Conservation (phyloP, 2,797 vertebrate species). For the Paratrypauchen microcephalus region DNA sequence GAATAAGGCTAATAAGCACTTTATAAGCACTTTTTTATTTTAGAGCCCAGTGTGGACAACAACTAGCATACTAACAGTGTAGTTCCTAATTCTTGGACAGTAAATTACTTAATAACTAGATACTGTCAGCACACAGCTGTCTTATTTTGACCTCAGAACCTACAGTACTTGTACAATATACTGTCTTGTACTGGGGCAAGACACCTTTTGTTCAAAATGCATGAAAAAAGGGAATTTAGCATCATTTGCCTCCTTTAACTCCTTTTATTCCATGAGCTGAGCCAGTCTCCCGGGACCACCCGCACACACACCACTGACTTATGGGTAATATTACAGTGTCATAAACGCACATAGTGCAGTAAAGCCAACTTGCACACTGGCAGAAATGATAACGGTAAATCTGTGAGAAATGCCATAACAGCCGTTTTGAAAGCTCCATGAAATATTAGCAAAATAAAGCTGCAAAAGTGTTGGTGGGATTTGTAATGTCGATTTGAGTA, state of each 20-base stretch:
- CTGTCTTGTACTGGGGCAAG: too few species aligned
- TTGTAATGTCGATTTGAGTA: neutral
- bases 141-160: too few species aligned
- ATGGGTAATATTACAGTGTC: conserved; percentile 1
- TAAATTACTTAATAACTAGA: too few species aligned
- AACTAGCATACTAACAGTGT: too few species aligned
- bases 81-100: too few species aligned
- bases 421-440: neutral
- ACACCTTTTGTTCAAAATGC: too few species aligned
- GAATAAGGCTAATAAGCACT: too few species aligned
- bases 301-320: neutral
- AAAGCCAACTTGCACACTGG: neutral
- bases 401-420: neutral
- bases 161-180: too few species aligned
- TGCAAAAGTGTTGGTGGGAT: neutral
- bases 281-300: neutral
- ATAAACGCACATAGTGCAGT: neutral
- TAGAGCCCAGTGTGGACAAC: too few species aligned
- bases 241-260: neutral
- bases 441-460: conserved; percentile 1
- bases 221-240: neutral
- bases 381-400: conserved; percentile 2
- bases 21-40: too few species aligned
- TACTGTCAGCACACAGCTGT: too few species aligned
- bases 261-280: neutral